Evolutionary conservation across 1,140 invertebrate species (phyloP).

Genomic region (Dryas iulia): DNA sequence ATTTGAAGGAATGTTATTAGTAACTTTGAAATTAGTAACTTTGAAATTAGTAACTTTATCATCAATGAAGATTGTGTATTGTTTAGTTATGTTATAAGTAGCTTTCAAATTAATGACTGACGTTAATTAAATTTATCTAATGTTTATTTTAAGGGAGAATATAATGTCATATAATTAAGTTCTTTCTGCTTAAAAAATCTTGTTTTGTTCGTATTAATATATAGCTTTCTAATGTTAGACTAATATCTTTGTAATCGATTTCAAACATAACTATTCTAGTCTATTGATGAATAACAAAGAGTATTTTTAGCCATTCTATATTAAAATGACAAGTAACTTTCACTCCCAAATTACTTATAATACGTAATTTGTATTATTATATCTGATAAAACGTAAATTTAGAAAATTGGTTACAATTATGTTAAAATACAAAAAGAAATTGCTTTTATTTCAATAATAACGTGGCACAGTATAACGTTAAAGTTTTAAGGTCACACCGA

Average conservation of each 20-base stretch:
- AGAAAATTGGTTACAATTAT: not conserved
- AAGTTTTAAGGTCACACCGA: conserved; percentile 16
- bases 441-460: not conserved
- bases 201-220: too few relatives aligned
- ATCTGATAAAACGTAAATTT: not conserved
- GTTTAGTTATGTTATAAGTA: too few relatives aligned
- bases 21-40: too few relatives aligned
- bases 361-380: not conserved
- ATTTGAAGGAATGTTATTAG: conserved; percentile 30
- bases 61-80: too few relatives aligned
- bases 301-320: not conserved
- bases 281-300: not conserved
- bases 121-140: too few relatives aligned
- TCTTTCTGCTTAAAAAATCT: too few relatives aligned
- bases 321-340: not conserved
- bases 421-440: not conserved
- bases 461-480: not conserved
- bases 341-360: not conserved
- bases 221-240: too few relatives aligned
- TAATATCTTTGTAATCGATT: too few relatives aligned
- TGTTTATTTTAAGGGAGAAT: too few relatives aligned
- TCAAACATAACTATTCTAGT: not conserved
- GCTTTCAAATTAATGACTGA: too few relatives aligned
- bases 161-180: too few relatives aligned
- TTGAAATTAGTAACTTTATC: too few relatives aligned